Evolutionary conservation across 2,797 vertebrate genomes (phyloP).

Genomic region (Sardinella longiceps): DNA sequence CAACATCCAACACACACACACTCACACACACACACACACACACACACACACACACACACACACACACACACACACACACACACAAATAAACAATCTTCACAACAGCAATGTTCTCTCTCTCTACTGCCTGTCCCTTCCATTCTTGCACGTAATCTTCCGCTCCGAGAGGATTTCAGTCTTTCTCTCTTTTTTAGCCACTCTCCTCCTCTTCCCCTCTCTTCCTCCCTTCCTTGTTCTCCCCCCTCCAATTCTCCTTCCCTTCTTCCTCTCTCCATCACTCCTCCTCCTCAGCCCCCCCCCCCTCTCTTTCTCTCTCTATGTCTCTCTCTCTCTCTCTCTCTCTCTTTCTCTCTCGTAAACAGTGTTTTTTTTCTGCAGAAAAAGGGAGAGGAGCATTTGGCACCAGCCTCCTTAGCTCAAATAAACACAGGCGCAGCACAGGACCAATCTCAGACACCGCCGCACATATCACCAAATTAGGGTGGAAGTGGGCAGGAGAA

Average conservation of each 20-base stretch:
- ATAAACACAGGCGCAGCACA: constrained; percentile 42
- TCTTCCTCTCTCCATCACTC: not conserved
- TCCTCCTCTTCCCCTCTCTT: constrained; percentile 1
- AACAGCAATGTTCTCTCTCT: not conserved
- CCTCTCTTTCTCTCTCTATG: not conserved
- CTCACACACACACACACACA: constrained; percentile 22
- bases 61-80: constrained; percentile 2
- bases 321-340: constrained; percentile 19
- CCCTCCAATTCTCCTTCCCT: not conserved
- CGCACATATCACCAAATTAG: constrained; percentile 37
- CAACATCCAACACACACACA: not conserved
- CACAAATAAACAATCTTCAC: constrained; percentile 51
- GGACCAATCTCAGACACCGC: constrained; percentile 46
- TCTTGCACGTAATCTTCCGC: not conserved
- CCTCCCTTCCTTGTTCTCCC: not conserved
- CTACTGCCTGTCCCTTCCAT: not conserved
- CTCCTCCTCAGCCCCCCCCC: constrained; percentile 1
- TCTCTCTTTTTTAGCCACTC: constrained; percentile 16
- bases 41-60: constrained; percentile 24
- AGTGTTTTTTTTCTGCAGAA: constrained; percentile 24
- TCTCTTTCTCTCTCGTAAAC: constrained; percentile 39
- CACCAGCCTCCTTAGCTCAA: constrained; percentile 42
- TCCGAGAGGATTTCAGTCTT: not conserved
- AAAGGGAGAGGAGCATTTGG: constrained; percentile 40
- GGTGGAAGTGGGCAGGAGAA: constrained; percentile 20